Evolutionary conservation across 2,888 invertebrate genomes (phyloP), one percentile per base, ranked within the genome.

Genomic region (Entomobrya proxima): DNA sequence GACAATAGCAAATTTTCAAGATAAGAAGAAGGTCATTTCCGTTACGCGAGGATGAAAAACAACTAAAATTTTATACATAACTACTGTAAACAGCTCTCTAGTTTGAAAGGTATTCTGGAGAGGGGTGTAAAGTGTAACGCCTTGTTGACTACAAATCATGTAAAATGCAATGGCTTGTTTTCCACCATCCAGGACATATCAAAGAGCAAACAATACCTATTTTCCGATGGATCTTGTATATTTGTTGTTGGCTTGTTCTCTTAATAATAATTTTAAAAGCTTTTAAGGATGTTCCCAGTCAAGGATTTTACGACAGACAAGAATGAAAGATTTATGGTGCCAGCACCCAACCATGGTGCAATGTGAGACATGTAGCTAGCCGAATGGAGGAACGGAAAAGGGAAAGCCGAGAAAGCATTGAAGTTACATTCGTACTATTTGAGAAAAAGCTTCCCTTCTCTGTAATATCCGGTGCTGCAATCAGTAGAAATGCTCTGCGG

Each of bases 241-340:
- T n/a, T n/a, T n/a, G 30, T 52, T 24, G 13, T 9, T 30, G 74
- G 27, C 21, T 40, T 52, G 27, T 21, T 55, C 9, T 27, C 55
- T 24, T 2, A 21, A 64, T 58, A 67, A 78, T 78, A 78, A 64
- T 78, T 78, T 50, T 67, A 78, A 78, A 78, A 78, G 78, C 78
- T 78, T 78, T 78, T 67, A 67, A 78, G 67, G 50, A 30, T 24
- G 40, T 11, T 67, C 21, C 35, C 21, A 64, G 15, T 50, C 32
- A 50, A 67, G 78, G 78, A 78, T 78, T 67, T 78, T 67, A 52
- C 32, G 64, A 50, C 55, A 50, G 64, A 67, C 50, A 64, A 50
- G 50, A 35, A 67, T 50, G 64, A 67, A 50, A 67, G 78, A 78
- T 78, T 78, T 78, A 64, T 78, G 64, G 0, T 40, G 24, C 55